These are phyloP conservation scores for Dendrocincla tyrannina DNA, from an alignment of 2,797 vertebrate species.

Conservation along the genomic window DNA sequence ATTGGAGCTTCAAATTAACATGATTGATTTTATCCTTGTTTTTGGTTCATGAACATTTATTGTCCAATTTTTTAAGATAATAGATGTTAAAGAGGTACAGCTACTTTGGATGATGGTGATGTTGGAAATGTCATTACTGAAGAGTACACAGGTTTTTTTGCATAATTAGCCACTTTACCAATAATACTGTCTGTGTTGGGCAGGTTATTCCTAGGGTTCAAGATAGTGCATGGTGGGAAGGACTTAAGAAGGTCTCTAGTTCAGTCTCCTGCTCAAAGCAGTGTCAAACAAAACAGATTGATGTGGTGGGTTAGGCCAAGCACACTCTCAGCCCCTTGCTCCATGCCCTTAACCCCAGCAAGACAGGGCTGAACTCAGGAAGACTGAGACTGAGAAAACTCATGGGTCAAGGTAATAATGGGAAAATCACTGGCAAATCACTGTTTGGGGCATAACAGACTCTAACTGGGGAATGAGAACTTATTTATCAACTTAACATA, in stretches of 20 bases:
- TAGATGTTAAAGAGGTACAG: not conserved
- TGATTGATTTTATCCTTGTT: not conserved
- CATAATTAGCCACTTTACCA: not conserved
- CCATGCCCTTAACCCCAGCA: not conserved
- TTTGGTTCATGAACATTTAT: not conserved
- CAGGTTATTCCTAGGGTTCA: not conserved
- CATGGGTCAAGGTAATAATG: not conserved
- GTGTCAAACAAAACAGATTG: not conserved
- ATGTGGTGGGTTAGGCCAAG: not conserved
- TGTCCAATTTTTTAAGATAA: not conserved
- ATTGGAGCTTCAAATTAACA: not conserved
- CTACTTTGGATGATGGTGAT: not conserved
- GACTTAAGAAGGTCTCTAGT: not conserved
- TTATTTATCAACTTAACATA: not conserved
- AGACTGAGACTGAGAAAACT: not conserved
- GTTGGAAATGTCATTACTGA: not conserved
- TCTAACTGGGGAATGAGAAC: not conserved
- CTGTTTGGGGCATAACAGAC: not conserved
- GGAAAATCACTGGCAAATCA: not conserved
- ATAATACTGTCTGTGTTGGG: not conserved
- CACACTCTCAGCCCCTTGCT: not conserved
- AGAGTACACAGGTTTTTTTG: not conserved
- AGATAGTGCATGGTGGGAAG: not conserved
- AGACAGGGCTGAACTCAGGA: not conserved
- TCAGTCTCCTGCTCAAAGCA: not conserved